A percentile compares a stretch with the other conserved stretches of the same genome.
Conservation (phyloP, 2,797 vertebrate species). For the Bucorvus abyssinicus region DNA sequence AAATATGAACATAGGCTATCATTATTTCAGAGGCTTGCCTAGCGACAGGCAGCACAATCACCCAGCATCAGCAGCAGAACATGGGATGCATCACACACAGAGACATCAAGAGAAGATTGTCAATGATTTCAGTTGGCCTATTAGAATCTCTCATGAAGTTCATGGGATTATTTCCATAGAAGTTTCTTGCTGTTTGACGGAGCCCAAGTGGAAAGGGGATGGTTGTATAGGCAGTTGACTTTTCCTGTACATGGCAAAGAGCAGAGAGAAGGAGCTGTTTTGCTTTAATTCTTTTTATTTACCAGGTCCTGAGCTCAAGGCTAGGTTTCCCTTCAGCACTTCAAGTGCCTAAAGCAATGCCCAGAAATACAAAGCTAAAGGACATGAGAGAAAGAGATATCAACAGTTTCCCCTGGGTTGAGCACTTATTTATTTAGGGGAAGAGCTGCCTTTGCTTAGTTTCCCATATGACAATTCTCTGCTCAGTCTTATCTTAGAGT, state of each 20-base stretch:
- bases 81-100: not conserved
- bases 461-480: conserved; percentile 14
- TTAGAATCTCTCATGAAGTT: not conserved
- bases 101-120: not conserved
- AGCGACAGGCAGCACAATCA: not conserved
- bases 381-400: not conserved
- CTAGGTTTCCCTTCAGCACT: not conserved
- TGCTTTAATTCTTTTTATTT: not conserved
- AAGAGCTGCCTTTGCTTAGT: not conserved
- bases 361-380: conserved; percentile 13
- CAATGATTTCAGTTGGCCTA: not conserved
- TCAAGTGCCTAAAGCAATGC: not conserved
- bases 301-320: not conserved
- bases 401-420: not conserved
- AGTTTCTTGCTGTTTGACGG: not conserved
- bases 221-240: not conserved
- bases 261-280: not conserved
- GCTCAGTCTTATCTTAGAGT: conserved; percentile 46
- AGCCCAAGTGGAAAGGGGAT: not conserved
- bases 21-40: not conserved
- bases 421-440: not conserved
- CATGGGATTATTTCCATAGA: not conserved
- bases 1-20: not conserved
- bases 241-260: not conserved
- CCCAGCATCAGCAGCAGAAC: not conserved